Percentiles rank a stretch among this genome's conserved stretches.
Evolutionary conservation across 2,888 invertebrate species (phyloP).

Genomic region (Drosophila monieri): DNA sequence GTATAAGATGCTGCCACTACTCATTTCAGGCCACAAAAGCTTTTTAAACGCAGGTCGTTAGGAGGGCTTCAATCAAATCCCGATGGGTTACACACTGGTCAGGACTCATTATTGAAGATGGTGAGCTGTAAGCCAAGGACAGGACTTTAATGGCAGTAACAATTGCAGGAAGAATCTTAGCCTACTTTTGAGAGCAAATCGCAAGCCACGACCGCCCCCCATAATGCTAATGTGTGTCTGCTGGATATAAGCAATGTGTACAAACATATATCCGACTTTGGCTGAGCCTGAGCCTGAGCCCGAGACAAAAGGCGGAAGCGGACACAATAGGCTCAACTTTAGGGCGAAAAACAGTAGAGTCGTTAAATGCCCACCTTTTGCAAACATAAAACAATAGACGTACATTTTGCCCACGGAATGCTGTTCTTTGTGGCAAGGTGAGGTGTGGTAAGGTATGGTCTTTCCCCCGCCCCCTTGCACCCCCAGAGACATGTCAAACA

Average conservation of each 20-base stretch:
- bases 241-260: conserved; percentile 3
- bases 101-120: conserved; percentile 21
- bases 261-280: conserved; percentile 12
- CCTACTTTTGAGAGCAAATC: conserved; percentile 52
- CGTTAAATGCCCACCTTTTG: conserved; percentile 58
- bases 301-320: conserved; percentile 38
- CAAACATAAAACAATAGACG: conserved; percentile 59
- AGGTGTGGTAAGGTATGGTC: conserved; percentile 11
- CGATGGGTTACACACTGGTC: conserved; percentile 25
- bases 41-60: conserved; percentile 43
- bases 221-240: conserved; percentile 18
- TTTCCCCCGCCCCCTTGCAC: not conserved
- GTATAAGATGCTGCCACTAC: conserved; percentile 9
- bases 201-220: conserved; percentile 20
- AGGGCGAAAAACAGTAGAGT: conserved; percentile 36
- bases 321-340: conserved; percentile 55
- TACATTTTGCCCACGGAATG: conserved; percentile 41
- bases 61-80: conserved; percentile 22
- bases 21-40: conserved; percentile 15
- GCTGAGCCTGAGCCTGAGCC: not conserved
- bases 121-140: conserved; percentile 15
- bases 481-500: conserved; percentile 48
- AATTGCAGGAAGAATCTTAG: conserved; percentile 49
- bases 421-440: conserved; percentile 7
- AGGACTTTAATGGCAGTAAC: conserved; percentile 22